phyloP scores from a whole-genome alignment of 2,888 invertebrate species.

The Drosophila melanocephala region DNA sequence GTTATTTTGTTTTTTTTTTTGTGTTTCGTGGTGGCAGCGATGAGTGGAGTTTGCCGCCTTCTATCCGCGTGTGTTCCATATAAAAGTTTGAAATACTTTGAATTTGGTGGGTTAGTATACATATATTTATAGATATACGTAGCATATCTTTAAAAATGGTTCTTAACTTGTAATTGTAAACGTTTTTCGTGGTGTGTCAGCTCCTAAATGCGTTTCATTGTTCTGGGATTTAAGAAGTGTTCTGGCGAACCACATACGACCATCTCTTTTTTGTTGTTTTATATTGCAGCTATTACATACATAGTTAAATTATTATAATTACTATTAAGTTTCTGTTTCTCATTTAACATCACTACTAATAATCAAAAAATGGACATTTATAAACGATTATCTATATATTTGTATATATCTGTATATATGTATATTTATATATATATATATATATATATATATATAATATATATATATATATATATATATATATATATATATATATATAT shows the following conservation, averaged over 20 bases:
- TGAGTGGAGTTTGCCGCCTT: constrained; percentile 32
- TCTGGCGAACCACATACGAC: constrained; percentile 38
- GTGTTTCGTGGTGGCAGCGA: constrained; percentile 18
- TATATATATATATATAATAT: constrained; percentile 13
- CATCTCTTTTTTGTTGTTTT: constrained; percentile 12
- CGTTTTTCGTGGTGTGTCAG: constrained; percentile 44
- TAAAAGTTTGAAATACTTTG: constrained; percentile 82
- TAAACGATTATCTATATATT: constrained; percentile 76
- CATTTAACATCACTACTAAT: constrained; percentile 82
- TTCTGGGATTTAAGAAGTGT: constrained; percentile 28
- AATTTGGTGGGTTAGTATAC: constrained; percentile 82
- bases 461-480: constrained; percentile 29
- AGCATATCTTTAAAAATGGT: constrained; percentile 75
- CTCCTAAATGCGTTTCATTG: constrained; percentile 60
- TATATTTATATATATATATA: constrained; percentile 48
- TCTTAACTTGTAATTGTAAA: constrained; percentile 71
- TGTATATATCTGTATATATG: constrained; percentile 15
- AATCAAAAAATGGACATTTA: constrained; percentile 85
- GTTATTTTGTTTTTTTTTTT: background rate
- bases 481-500: constrained; percentile 37
- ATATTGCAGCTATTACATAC: constrained; percentile 62
- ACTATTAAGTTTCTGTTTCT: constrained; percentile 65
- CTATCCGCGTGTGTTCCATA: constrained; percentile 46
- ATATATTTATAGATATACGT: constrained; percentile 74
- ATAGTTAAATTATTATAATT: constrained; percentile 67